A percentile compares a stretch with the other conserved stretches of the same genome.
phyloP scores from a whole-genome alignment of 2,797 vertebrate genomes.

The Peromyscus melanophrys region DNA sequence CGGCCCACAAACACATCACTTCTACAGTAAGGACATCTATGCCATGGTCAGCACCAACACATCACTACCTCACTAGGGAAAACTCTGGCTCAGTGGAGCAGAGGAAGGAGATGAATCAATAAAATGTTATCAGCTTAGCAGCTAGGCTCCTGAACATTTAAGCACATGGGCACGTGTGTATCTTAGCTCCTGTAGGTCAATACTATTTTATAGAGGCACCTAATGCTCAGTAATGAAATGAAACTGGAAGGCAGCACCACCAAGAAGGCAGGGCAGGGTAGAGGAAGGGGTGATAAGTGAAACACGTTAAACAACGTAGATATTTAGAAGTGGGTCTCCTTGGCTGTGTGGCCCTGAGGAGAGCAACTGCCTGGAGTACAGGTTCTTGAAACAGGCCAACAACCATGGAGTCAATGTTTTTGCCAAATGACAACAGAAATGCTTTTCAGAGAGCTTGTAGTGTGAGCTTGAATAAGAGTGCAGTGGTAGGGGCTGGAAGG shows the following conservation, averaged over 20 bases:
- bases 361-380: background rate
- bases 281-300: rapidly evolving
- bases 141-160: constrained; percentile 87
- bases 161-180: constrained; percentile 80
- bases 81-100: constrained; percentile 82
- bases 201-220: constrained; percentile 85
- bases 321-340: background rate
- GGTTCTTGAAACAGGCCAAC: rapidly evolving
- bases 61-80: constrained; percentile 68
- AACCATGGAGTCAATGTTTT: background rate
- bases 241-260: constrained; percentile 61
- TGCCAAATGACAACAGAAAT: rapidly evolving
- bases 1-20: constrained; percentile 74
- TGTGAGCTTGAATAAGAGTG: background rate
- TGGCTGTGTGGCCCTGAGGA: too few relatives aligned
- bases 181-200: constrained; percentile 85
- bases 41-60: constrained; percentile 71
- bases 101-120: constrained; percentile 84
- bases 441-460: background rate
- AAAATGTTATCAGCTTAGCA: constrained; percentile 87
- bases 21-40: constrained; percentile 54
- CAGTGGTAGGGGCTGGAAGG: rapidly evolving
- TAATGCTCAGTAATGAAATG: constrained; percentile 78
- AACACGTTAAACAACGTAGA: background rate
- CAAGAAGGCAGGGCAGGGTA: background rate